These are phyloP conservation scores for Ailurus styani DNA, from an alignment of 2,113 vertebrate species.

Conservation along the genomic window DNA sequence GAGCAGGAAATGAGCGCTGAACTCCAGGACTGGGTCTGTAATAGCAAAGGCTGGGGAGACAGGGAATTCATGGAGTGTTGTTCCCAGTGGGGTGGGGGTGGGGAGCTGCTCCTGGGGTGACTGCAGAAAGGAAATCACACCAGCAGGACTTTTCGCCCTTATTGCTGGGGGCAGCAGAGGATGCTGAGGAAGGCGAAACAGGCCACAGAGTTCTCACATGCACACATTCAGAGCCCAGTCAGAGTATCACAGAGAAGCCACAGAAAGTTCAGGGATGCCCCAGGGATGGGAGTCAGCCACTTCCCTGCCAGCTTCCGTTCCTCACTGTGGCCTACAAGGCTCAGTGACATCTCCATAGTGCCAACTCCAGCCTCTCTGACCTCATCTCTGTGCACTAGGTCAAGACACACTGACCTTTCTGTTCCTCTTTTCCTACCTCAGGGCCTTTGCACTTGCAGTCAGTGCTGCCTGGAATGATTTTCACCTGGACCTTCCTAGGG, in stretches of 20 bases:
- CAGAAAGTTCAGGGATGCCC: not conserved
- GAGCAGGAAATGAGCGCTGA: not conserved
- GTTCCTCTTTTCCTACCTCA: not conserved
- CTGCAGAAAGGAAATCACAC: not conserved
- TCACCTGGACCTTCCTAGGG: not conserved
- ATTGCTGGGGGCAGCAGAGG: not conserved
- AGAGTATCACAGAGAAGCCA: not conserved
- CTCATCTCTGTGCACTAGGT: not conserved
- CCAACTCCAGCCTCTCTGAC: no score
- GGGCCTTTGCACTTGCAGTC: not conserved
- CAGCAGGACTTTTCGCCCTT: not conserved
- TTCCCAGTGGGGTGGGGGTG: rapidly evolving
- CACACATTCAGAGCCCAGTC: not conserved
- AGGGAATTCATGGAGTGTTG: not conserved
- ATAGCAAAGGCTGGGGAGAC: not conserved
- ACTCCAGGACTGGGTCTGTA: not conserved
- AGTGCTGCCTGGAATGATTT: not conserved
- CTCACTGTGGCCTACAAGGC: not conserved
- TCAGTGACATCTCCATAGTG: rapidly evolving
- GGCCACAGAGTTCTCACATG: not conserved
- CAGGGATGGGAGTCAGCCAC: not conserved
- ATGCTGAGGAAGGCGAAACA: not conserved
- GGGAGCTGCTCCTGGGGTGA: not conserved
- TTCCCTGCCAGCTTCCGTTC: not conserved
- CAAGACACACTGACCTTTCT: not conserved